Conservation (phyloP, 2,888 invertebrate species). For the Microctonus aethiopoides region DNA sequence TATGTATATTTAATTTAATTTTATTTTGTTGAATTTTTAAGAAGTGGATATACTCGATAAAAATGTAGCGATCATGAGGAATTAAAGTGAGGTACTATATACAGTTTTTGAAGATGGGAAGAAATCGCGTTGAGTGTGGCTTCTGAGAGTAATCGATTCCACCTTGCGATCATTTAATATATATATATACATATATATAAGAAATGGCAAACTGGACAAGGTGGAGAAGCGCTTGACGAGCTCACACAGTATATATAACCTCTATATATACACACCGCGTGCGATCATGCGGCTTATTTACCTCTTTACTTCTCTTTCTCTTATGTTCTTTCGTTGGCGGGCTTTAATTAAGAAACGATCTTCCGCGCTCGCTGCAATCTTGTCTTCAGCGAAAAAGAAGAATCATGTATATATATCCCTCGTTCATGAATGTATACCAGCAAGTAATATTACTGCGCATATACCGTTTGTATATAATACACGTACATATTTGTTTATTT, state of each 20-base stretch:
- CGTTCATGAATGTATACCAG: conserved; percentile 39
- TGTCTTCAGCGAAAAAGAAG: conserved; percentile 36
- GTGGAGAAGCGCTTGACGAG: conserved; percentile 20
- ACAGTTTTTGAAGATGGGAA: conserved; percentile 40
- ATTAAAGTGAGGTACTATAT: conserved; percentile 42
- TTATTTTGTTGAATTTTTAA: background rate
- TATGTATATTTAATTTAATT: background rate
- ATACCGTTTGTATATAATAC: too few species aligned
- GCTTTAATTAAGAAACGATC: conserved; percentile 58
- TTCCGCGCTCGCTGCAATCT: conserved; percentile 45
- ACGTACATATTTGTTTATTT: background rate
- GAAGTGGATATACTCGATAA: conserved; percentile 36
- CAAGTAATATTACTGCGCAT: conserved; percentile 31
- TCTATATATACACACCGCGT: conserved; percentile 18
- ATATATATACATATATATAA: conserved; percentile 12
- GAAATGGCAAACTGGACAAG: conserved; percentile 18
- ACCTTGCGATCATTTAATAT: conserved; percentile 36
- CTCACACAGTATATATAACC: background rate
- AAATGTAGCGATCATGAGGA: conserved; percentile 37
- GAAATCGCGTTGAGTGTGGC: conserved; percentile 26
- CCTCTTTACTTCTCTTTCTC: conserved; percentile 26
- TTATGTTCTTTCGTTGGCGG: conserved; percentile 17
- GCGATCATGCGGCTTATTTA: conserved; percentile 14
- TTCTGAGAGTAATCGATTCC: conserved; percentile 45
- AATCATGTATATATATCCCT: conserved; percentile 2